A percentile compares a stretch with the other conserved stretches of the same genome.
Conservation (phyloP, 2,113 vertebrate species). For the Notechis scutatus region DNA sequence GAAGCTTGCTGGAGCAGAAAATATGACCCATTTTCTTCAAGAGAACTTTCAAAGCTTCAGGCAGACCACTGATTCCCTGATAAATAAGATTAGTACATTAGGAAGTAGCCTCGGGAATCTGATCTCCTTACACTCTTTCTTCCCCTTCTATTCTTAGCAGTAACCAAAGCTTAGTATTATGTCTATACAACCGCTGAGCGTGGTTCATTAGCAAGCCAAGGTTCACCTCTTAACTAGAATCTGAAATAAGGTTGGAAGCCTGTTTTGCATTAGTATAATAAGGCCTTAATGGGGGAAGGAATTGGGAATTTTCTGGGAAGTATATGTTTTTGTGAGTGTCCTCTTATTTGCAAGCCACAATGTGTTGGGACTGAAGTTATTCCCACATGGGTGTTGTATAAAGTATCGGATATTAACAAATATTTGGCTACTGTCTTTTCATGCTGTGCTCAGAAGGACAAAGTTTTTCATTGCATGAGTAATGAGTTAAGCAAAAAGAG, state of each 20-base stretch:
- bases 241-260: neutral
- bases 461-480: slow-evolving; percentile 60
- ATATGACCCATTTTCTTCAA: neutral
- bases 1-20: slow-evolving; percentile 34
- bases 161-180: neutral
- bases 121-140: neutral
- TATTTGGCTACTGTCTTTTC: slow-evolving; percentile 52
- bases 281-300: neutral
- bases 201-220: neutral
- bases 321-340: neutral
- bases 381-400: slow-evolving; percentile 34
- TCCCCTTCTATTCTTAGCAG: neutral
- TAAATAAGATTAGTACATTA: neutral
- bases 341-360: neutral
- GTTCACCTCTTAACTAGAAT: neutral
- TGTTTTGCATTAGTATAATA: neutral
- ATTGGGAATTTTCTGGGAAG: neutral
- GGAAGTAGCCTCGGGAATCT: neutral
- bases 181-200: neutral
- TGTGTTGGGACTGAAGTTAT: neutral
- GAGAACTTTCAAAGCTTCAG: neutral
- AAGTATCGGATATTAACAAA: slow-evolving; percentile 35
- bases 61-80: neutral
- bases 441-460: slow-evolving; percentile 48
- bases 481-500: slow-evolving; percentile 46